Conservation (phyloP, 2,113 vertebrate species). For the Oreochromis aureus region DNA sequence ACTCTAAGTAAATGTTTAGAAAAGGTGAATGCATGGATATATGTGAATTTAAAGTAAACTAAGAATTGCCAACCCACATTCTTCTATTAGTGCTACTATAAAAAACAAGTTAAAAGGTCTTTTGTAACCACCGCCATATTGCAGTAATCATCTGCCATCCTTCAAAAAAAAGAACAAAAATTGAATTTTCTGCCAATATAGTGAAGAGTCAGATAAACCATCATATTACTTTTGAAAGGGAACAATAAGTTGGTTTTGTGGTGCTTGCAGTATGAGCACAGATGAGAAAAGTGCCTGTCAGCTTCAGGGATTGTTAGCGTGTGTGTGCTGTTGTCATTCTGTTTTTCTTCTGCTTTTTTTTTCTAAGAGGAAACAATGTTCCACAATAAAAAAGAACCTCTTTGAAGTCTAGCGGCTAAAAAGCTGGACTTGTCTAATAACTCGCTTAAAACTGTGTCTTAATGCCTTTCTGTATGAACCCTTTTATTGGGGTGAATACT, state of each 20-base stretch:
- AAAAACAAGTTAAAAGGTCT: neutral
- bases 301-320: neutral
- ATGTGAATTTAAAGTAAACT: neutral
- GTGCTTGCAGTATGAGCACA: neutral
- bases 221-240: neutral
- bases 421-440: neutral
- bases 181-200: neutral
- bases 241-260: neutral
- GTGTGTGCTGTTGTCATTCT: neutral
- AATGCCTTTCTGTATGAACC: neutral
- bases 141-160: neutral
- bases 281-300: neutral
- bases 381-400: neutral
- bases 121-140: neutral
- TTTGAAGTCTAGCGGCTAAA: conserved; percentile 1
- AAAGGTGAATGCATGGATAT: neutral
- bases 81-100: neutral
- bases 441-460: neutral
- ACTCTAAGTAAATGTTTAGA: neutral
- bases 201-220: neutral
- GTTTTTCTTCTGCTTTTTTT: neutral
- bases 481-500: conserved; percentile 43
- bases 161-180: neutral
- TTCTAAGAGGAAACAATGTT: neutral
- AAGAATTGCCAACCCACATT: neutral